These are phyloP conservation scores for Intellagama lesueurii DNA, from an alignment of 2,797 vertebrate genomes.

Conservation along the genomic window DNA sequence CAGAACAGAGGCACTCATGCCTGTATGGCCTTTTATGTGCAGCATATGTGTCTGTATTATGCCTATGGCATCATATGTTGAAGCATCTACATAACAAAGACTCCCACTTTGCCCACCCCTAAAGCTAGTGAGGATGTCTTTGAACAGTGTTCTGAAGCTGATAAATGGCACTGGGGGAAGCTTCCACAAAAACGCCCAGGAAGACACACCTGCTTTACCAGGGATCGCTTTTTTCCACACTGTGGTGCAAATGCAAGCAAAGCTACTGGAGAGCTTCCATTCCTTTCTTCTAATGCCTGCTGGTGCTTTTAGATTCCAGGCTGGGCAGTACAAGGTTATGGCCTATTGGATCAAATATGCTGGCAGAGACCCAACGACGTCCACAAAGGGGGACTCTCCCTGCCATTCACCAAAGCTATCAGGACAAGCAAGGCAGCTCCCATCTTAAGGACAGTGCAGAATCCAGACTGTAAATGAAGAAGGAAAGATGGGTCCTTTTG, in stretches of 20 bases:
- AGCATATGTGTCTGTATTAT: too few relatives aligned
- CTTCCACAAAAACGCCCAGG: too few relatives aligned
- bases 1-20: too few relatives aligned
- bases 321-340: too few relatives aligned
- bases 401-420: neutral
- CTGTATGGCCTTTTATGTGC: too few relatives aligned
- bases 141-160: too few relatives aligned
- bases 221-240: neutral
- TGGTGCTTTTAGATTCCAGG: neutral
- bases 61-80: too few relatives aligned
- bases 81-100: too few relatives aligned
- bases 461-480: neutral
- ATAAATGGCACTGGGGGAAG: too few relatives aligned
- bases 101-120: too few relatives aligned
- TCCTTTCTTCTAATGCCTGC: neutral
- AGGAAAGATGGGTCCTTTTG: neutral
- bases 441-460: neutral
- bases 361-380: neutral
- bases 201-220: neutral
- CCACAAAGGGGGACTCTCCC: neutral
- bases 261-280: neutral
- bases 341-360: neutral
- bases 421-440: neutral
- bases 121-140: too few relatives aligned
- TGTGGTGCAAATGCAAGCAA: too few relatives aligned